Evolutionary conservation across 1,140 invertebrate genomes (phyloP).

Genomic region (Drosophila nannoptera): DNA sequence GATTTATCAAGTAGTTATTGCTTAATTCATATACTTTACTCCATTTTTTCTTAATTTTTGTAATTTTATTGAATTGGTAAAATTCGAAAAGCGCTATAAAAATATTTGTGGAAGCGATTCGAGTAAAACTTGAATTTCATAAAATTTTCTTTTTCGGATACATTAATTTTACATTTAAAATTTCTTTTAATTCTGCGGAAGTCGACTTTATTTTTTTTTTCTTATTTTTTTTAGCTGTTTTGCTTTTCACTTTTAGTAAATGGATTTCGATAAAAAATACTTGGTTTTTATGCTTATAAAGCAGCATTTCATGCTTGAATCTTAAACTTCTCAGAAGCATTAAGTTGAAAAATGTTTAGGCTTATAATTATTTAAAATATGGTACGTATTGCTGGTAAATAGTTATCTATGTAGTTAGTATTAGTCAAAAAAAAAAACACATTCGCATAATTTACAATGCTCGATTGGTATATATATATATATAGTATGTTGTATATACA

Average conservation of each 20-base stretch:
- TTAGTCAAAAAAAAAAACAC: constrained; percentile 73
- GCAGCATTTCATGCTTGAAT: constrained; percentile 70
- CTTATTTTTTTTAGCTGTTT: constrained; percentile 1
- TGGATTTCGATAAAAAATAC: constrained; percentile 66
- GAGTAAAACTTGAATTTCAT: constrained; percentile 56
- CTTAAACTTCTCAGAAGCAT: constrained; percentile 71
- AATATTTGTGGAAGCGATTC: constrained; percentile 69
- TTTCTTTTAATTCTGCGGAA: constrained; percentile 14
- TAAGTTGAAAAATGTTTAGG: constrained; percentile 61
- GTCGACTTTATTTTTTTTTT: constrained; percentile 19
- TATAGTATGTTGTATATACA: constrained; percentile 7
- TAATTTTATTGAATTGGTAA: constrained; percentile 35
- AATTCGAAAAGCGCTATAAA: constrained; percentile 74
- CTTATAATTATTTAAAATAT: constrained; percentile 60
- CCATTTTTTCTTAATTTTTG: constrained; percentile 23
- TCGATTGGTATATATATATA: constrained; percentile 24
- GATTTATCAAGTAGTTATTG: constrained; percentile 61
- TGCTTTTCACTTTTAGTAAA: constrained; percentile 44
- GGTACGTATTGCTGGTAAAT: constrained; percentile 66
- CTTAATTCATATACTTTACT: constrained; percentile 56
- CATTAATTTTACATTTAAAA: constrained; percentile 34
- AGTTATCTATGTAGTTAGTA: constrained; percentile 55
- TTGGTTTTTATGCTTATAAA: constrained; percentile 35
- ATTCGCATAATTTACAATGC: constrained; percentile 67
- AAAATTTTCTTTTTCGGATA: constrained; percentile 13